Evolutionary conservation across 2,888 invertebrate species (phyloP).

Genomic region (Gastrophysa polygoni): DNA sequence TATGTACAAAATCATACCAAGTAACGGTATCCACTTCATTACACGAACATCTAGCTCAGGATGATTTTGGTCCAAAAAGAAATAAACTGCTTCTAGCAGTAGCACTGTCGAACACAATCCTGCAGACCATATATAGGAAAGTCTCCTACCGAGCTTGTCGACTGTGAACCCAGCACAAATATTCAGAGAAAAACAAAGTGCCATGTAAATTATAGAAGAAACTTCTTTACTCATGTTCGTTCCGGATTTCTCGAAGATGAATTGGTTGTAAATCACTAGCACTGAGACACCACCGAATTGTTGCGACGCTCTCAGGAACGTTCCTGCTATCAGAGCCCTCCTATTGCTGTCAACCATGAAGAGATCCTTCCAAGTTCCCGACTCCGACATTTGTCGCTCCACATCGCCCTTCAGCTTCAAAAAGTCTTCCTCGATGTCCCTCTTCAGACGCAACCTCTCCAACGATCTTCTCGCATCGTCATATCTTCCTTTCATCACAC

Average conservation of each 20-base stretch:
- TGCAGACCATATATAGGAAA: conserved; percentile 44
- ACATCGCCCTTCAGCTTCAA: conserved; percentile 43
- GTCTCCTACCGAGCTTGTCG: conserved; percentile 46
- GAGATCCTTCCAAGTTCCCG: conserved; percentile 48
- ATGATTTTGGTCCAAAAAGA: conserved; percentile 40
- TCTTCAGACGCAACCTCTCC: conserved; percentile 39
- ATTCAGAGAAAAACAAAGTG: conserved; percentile 33
- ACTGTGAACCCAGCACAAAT: conserved; percentile 38
- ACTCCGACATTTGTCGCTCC: conserved; percentile 49
- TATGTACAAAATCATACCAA: conserved; percentile 39
- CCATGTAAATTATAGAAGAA: conserved; percentile 46
- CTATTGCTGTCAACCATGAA: conserved; percentile 45
- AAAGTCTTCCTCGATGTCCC: conserved; percentile 44
- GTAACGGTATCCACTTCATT: conserved; percentile 47
- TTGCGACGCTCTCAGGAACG: conserved; percentile 47
- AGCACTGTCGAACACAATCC: conserved; percentile 40
- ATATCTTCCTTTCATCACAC: conserved; percentile 41
- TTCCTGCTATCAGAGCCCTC: conserved; percentile 45
- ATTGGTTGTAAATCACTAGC: conserved; percentile 47
- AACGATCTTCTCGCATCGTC: conserved; percentile 44
- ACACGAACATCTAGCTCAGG: conserved; percentile 30
- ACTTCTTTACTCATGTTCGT: conserved; percentile 46
- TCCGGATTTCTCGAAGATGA: conserved; percentile 51
- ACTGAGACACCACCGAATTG: conserved; percentile 48
- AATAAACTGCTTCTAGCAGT: conserved; percentile 42